These are phyloP conservation scores for Smutsia temminckii DNA, from an alignment of 2,797 vertebrate genomes.

Conservation along the genomic window DNA sequence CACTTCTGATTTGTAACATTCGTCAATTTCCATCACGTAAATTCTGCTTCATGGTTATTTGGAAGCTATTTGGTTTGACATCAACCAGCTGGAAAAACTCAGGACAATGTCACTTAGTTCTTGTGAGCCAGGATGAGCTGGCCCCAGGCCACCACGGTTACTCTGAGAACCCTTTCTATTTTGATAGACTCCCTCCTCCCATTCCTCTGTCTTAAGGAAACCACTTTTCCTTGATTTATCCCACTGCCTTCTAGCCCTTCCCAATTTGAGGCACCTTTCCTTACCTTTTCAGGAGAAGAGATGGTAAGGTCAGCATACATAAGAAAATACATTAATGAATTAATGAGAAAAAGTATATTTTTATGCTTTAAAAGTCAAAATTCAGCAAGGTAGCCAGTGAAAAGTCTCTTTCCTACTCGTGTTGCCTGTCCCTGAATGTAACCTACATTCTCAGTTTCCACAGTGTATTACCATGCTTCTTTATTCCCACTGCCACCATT, in stretches of 20 bases:
- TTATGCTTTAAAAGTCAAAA: not conserved
- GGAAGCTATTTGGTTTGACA: not conserved
- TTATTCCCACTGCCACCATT: not conserved
- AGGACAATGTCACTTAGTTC: not conserved
- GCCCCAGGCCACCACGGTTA: too few relatives aligned
- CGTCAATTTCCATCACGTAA: not conserved
- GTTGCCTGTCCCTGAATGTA: not conserved
- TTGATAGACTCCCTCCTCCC: not conserved
- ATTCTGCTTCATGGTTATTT: not conserved
- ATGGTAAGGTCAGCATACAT: not conserved
- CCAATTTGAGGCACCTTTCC: not conserved
- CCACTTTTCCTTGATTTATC: not conserved
- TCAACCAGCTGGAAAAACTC: not conserved
- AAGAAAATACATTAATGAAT: not conserved
- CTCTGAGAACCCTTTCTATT: not conserved
- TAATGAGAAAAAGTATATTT: not conserved
- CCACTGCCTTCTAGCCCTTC: not conserved
- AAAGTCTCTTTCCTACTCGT: not conserved
- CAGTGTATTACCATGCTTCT: not conserved
- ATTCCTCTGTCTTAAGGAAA: not conserved
- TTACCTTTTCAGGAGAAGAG: not conserved
- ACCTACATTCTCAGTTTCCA: not conserved
- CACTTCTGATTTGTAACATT: not conserved
- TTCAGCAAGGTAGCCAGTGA: not conserved
- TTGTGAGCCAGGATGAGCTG: not conserved